Base-by-base conservation (phyloP, 2,888 invertebrate species). In the Oligia latruncula region DNA sequence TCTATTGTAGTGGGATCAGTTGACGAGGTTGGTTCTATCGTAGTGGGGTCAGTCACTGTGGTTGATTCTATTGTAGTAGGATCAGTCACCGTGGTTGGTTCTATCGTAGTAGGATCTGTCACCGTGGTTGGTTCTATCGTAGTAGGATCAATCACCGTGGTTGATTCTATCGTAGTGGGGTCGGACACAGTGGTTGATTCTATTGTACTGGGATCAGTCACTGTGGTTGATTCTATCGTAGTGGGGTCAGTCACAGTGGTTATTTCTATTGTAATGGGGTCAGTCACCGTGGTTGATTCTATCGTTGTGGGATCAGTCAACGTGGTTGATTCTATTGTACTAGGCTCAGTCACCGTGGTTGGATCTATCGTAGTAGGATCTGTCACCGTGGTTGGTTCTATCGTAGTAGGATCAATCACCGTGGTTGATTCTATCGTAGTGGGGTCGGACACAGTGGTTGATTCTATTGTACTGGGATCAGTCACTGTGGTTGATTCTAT, bases 91-190 rank as follows among this genome's bases (percentile, higher is more conserved):
- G 35, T 64, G 2, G 64, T 81, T 0, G 46, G 23, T 46, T 81
- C 81, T 11, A 46, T 40, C 0, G 81, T 81, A 13, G 71, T 55
- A 0, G 64, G 55, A 13, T 49, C 60, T 1, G 80, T 82, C 6
- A 76, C n/a, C 0, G 71, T 80, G 1, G 83, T 77, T 0, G 74
- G 15, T 35, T 77, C 80, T 0, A n/a, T 46, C 0, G 80, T 71
- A 8, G 74, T 49, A 0, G 75, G 40, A 17, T 71, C 35, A 4
- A 73, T 73, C 0, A 43, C 6, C 0, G 81, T 85, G 1, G 77
- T 76, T 0, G 68, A 15, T 52, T 70, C 70, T 23, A 23, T 35
- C 0, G 70, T 70, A 4, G 20, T 35, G 2, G 49, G 4, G 2
- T 52, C 49, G 13, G 49, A 35, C 8, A 35, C 0, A 0, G 52